Evolutionary conservation across 2,113 vertebrate genomes (phyloP), one percentile per base, ranked within the genome.

Genomic region (Mormyrus lacerda): DNA sequence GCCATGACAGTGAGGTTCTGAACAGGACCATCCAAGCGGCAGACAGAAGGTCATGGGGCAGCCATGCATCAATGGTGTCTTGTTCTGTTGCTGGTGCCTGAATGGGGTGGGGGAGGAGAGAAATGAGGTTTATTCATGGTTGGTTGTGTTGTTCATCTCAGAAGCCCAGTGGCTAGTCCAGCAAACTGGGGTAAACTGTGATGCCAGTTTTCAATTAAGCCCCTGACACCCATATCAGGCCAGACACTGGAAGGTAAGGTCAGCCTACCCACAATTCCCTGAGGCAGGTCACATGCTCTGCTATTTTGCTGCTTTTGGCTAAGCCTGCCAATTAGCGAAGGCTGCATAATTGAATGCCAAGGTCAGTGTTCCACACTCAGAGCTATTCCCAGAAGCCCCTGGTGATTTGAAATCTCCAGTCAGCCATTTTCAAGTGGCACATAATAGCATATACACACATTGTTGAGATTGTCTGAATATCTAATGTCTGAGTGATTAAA

Each of bases 161-260:
- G 73, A 79, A 42, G 35, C 73, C 73, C 17, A 21, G 35, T 4
- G 31, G 35, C 73, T 79, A 39, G 35, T 79, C 35, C 31, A 79
- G 73, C 35, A 42, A 79, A 79, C 73, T 79, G 35, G 73, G 35
- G 73, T 39, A 79, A 79, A 19, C 73, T 79, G 35, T 79, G 73
- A 79, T 79, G 73, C 73, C 35, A 79, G 11, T 79, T 79, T 79
- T 19, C 73, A 79, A 79, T 79, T 79, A 79, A 79, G 73, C 73
- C 73, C 65, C 65, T 35, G 11, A 11, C 35, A 42, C 35, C 35
- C 73, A 42, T 79, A 79, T 79, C 31, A 79, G 35, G 35, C 35
- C 35, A 79, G 73, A 19, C 73, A 79, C 3, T 42, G 15, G 73
- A 79, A 79, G 73, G 15, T 42, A 19, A 39, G 69, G 10, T n/a